Evolutionary conservation across 2,113 vertebrate genomes (phyloP).

Genomic region (Vimba vimba): DNA sequence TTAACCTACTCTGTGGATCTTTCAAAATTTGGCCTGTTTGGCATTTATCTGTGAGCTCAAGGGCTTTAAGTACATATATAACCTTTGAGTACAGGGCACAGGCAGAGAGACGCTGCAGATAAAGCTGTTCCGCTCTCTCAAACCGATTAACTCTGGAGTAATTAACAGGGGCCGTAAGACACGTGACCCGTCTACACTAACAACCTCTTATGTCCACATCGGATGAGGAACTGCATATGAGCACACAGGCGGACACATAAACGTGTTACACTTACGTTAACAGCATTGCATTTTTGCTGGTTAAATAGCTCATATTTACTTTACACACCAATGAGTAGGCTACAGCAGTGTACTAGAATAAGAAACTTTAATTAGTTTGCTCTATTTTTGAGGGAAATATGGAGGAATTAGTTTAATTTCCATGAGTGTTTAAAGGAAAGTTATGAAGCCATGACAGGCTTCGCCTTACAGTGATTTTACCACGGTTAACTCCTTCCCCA

Average conservation of each 20-base stretch:
- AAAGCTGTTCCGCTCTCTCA: constrained; percentile 29
- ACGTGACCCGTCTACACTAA: constrained; percentile 18
- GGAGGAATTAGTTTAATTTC: background rate
- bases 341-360: background rate
- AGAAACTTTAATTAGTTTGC: background rate
- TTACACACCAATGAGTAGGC: background rate
- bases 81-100: constrained; percentile 28
- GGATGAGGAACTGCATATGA: constrained; percentile 21
- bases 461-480: background rate
- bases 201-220: background rate
- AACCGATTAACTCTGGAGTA: constrained; percentile 51
- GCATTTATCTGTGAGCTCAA: constrained; percentile 8
- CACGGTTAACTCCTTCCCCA: background rate
- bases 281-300: background rate
- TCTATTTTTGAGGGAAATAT: background rate
- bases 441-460: background rate
- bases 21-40: constrained; percentile 30
- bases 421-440: background rate
- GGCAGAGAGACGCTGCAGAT: constrained; percentile 4
- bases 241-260: background rate
- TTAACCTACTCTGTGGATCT: constrained; percentile 18
- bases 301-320: background rate
- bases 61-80: constrained; percentile 33
- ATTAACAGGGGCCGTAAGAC: constrained; percentile 41
- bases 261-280: background rate